Evolutionary conservation across 2,888 invertebrate genomes (phyloP), one percentile per base, ranked within the genome.

Genomic region (Euspilapteryx auroguttella): DNA sequence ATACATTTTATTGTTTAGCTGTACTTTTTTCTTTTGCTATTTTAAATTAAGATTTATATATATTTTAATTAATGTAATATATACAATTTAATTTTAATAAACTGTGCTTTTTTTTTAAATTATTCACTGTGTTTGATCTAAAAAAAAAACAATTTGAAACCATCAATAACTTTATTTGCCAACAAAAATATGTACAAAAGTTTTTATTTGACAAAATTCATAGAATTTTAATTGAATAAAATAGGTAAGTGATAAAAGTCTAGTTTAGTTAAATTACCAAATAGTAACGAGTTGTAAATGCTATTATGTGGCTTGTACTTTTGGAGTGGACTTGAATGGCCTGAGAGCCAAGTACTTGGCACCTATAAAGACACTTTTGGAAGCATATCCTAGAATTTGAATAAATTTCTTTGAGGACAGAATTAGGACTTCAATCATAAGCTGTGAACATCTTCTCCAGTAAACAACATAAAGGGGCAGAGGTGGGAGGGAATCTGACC

Each of bases 71-170:
- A 73, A 62, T 73, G 73, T 75, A 73, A 73, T 69, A 71, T 73
- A 73, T 61, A 55, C 51, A 61, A 71, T 73, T 69, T 75, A 71
- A 73, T 73, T 75, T 71, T 65, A 75, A 69, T 75, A 73, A 75
- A 73, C 55, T 56, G 56, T 65, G 75, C 73, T 75, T 75, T 75
- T 75, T 59, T 68, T 59, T 45, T 54, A 44, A 37, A 33, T 20
- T 22, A 6, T 31, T 21, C 4, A 21, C 29, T 32, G 33, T 37
- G 35, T 41, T 40, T 39, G 28, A 38, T 44, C 39, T 32, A 32
- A 27, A 28, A 29, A 13, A 17, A 9, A 17, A 17, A 24, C 29
- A 29, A 28, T 20, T 15, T 10, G n/a, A 4, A 22, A 17, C 8
- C 5, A 17, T 17, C 8, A 17, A 6, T 6, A 48, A 37, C 34